phyloP scores from a whole-genome alignment of 2,113 vertebrate genomes.

The Nesospiza acunhae region DNA sequence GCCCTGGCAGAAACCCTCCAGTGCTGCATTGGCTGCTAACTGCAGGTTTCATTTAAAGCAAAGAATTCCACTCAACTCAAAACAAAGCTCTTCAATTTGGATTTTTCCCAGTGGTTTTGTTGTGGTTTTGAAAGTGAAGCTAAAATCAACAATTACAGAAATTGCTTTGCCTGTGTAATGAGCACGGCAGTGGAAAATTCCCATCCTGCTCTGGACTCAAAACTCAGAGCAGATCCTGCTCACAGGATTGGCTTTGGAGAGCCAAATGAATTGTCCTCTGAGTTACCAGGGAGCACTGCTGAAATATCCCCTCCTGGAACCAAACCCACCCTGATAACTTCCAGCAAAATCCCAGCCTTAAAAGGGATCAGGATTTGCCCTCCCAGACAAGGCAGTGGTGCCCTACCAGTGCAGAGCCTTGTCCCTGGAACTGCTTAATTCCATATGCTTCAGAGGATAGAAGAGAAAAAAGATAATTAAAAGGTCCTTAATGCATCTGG shows the following conservation, averaged over 20 bases:
- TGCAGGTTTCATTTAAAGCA: neutral
- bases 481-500: constrained; percentile 68
- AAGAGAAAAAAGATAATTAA: constrained; percentile 46
- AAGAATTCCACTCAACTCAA: neutral
- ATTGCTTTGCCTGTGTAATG: neutral
- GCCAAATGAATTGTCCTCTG: neutral
- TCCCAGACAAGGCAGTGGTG: neutral
- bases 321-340: neutral
- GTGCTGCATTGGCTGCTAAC: neutral
- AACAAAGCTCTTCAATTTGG: neutral
- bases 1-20: neutral
- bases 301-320: neutral
- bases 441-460: constrained; percentile 26
- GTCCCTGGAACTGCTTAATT: constrained; percentile 13
- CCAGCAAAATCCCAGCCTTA: neutral
- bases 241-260: neutral
- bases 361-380: neutral
- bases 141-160: neutral
- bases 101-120: neutral
- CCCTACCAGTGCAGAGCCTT: neutral
- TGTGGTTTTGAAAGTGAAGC: neutral
- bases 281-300: neutral
- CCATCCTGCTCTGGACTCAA: neutral
- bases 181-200: neutral
- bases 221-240: neutral